Conservation (phyloP, 2,888 invertebrate species). For the Drosophila bunnanda region DNA sequence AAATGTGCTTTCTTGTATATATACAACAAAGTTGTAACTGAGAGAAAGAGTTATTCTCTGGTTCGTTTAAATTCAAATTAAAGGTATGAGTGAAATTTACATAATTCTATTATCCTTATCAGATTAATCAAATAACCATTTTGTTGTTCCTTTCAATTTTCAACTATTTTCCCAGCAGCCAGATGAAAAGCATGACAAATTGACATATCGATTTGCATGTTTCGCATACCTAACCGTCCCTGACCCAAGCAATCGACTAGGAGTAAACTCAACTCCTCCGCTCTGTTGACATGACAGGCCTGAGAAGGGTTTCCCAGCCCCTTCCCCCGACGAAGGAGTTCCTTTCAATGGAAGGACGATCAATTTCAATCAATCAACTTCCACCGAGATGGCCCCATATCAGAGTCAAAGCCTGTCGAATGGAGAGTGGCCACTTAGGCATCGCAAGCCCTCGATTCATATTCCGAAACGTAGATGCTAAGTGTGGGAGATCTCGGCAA, state of each 20-base stretch:
- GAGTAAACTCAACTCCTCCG: constrained; percentile 14
- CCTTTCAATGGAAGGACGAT: constrained; percentile 49
- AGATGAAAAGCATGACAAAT: constrained; percentile 58
- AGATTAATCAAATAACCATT: constrained; percentile 8
- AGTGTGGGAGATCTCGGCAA: constrained; percentile 58
- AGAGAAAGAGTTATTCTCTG: neutral
- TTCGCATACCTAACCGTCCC: constrained; percentile 40
- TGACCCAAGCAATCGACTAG: constrained; percentile 27
- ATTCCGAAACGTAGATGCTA: constrained; percentile 3
- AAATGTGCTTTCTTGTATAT: neutral
- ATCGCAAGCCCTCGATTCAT: constrained; percentile 53
- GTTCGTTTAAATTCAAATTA: neutral
- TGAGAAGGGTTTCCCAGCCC: constrained; percentile 32
- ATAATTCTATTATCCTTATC: constrained; percentile 1
- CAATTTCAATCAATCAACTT: constrained; percentile 78
- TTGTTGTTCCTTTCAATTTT: constrained; percentile 43
- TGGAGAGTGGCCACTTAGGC: constrained; percentile 60
- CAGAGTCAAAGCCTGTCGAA: constrained; percentile 49
- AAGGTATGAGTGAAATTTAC: constrained; percentile 1
- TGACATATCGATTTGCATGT: constrained; percentile 72
- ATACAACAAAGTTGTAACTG: neutral
- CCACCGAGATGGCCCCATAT: constrained; percentile 50
- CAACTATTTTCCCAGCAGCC: constrained; percentile 30
- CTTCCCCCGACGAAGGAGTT: constrained; percentile 1
- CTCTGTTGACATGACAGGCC: constrained; percentile 35